Evolutionary conservation across 2,113 vertebrate species (phyloP).

Genomic region (Isurus oxyrinchus): DNA sequence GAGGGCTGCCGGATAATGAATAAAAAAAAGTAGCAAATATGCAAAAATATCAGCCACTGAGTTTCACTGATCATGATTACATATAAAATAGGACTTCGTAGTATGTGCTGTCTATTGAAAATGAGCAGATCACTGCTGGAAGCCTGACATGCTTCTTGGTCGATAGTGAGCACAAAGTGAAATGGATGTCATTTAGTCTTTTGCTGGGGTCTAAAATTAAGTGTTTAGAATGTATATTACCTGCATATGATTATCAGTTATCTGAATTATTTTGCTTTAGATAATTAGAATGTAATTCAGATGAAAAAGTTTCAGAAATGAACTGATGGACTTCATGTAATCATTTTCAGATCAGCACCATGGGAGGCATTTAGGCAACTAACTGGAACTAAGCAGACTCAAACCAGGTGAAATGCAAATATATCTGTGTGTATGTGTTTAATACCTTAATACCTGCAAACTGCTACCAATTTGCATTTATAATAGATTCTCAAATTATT

Average conservation of each 20-base stretch:
- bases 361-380: constrained; percentile 49
- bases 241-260: background rate
- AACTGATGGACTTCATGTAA: constrained; percentile 41
- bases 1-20: background rate
- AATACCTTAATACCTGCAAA: background rate
- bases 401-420: constrained; percentile 43
- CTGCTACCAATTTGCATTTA: background rate
- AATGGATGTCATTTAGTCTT: background rate
- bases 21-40: background rate
- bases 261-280: background rate
- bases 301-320: background rate
- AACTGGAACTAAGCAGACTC: constrained; percentile 46
- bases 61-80: background rate
- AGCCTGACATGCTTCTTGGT: background rate
- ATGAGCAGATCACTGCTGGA: background rate
- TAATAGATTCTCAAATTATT: background rate
- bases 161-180: background rate
- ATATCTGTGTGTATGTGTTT: background rate
- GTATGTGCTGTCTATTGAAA: background rate
- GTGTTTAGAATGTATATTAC: background rate
- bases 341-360: constrained; percentile 45
- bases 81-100: background rate
- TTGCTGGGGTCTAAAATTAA: background rate
- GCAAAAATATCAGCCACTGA: background rate
- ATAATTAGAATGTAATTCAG: background rate